phyloP scores from a whole-genome alignment of 1,140 invertebrate species.

The Tetramorium parvispinum region DNA sequence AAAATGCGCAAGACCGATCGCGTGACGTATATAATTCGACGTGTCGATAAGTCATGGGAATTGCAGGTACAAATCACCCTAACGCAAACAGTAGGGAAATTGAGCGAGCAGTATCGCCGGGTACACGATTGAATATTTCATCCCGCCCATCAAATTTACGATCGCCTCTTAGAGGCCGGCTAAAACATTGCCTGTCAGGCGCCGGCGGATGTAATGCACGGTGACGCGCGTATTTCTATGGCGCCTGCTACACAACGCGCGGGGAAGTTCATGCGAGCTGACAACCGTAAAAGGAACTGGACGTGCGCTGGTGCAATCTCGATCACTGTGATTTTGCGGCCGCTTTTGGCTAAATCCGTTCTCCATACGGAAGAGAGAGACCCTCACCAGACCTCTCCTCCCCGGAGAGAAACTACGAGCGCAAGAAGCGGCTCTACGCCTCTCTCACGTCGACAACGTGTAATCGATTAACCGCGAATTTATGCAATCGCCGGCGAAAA shows the following conservation, averaged over 20 bases:
- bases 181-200: conserved; percentile 46
- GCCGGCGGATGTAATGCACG: conserved; percentile 14
- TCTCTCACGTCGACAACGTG: conserved; percentile 5
- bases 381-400: not conserved
- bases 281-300: conserved; percentile 49
- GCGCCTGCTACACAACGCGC: not conserved
- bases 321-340: conserved; percentile 21
- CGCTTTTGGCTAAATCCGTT: conserved; percentile 19
- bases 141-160: conserved; percentile 44
- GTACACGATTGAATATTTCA: conserved; percentile 52
- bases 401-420: not conserved
- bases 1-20: not conserved
- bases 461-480: conserved; percentile 47
- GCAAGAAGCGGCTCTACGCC: conserved; percentile 24
- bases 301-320: conserved; percentile 26
- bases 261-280: conserved; percentile 34
- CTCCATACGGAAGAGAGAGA: not conserved
- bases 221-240: conserved; percentile 23
- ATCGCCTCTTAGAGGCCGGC: not conserved
- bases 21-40: not conserved
- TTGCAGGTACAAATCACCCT: conserved; percentile 7
- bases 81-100: conserved; percentile 32
- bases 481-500: conserved; percentile 28
- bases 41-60: conserved; percentile 27
- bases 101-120: conserved; percentile 11